Base-by-base conservation (phyloP, 1,140 invertebrate genomes). In the Drosophila equinoxialis region DNA sequence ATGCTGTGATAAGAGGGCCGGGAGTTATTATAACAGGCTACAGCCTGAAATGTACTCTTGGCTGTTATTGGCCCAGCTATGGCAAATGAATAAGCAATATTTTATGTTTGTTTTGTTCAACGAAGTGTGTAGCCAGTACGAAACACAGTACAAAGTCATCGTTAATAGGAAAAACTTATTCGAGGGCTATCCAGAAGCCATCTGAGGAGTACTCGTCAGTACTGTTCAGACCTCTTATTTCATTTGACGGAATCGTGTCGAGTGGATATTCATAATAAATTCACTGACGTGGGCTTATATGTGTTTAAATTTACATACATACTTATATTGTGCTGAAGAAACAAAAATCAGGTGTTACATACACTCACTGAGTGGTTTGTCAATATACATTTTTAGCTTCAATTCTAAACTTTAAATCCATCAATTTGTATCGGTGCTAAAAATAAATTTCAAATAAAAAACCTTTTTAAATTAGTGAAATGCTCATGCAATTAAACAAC, bases 181-280 rank as follows among this genome's bases (percentile, higher is more conserved):
- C 79, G 91, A 92, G 91, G 91, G 91, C 91, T 92, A 91, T 92
- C 91, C 91, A 92, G 91, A 92, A 92, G 91, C 90, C 87, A 92
- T 92, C 82, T 92, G 84, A 92, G 91, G 91, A 92, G 91, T 81
- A 92, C 91, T 92, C 91, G 90, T 92, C 87, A 92, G 91, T 92
- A 91, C 84, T 91, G 90, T 92, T 92, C 90, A 92, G 89, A 91
- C 91, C 91, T 92, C 91, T 92, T 92, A 91, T 92, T 92, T 92
- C 91, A 92, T 91, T 92, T 92, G 90, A 92, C 90, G 91, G 91
- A 92, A 90, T 92, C 91, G 91, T 92, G 91, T 92, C 91, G 91
- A 92, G 91, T 92, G 91, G 91, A 91, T 92, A 92, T 92, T 91
- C 90, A 91, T 91, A 91, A 91, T 91, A 91, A 91, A 91, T 91